Evolutionary conservation across 2,888 invertebrate genomes (phyloP), one percentile per base, ranked within the genome.

Genomic region (Cinara cedri): DNA sequence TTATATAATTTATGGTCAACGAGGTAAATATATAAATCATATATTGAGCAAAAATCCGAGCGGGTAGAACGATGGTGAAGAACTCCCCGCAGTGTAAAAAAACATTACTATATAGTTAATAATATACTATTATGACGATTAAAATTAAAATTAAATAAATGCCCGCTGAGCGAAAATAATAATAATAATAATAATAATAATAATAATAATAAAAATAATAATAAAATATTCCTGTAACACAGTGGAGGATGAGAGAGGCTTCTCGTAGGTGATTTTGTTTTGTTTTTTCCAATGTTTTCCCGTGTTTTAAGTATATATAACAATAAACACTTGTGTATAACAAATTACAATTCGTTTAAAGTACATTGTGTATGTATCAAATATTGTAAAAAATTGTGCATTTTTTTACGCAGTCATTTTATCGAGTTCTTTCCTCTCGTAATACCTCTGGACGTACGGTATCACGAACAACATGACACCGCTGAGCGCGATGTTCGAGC

Each of bases 391-490:
- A n/a, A 4, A 54, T 3, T 55, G 54, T 71, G 1, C 16, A n/a
- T 71, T 75, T 75, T 44, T 42, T 54, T 54, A 70, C 16, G 62
- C 66, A 70, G 76, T 72, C 71, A 76, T 76, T 81, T 81, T 82
- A 49, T 81, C 68, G 19, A 70, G 63, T 21, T 68, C 81, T 19
- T 71, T 82, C 46, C 72, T 81, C 54, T 72, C 81, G 19, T 82
- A 54, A 49, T 86, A 85, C 81, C 87, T 88, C 85, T 92, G 92
- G 72, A 94, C 83, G 76, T 90, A 86, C 10, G 95, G 95, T 84
- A 96, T 94, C 82, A 90, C 86, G 86, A 94, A 97, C 82, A 98
- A 88, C 88, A 98, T 94, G 62, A 94, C 72, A 14, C 97, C 98
- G 85, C 96, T 96, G 63, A 93, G 82, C 6, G 93, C 91, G 81